Base-by-base conservation (phyloP, 2,888 invertebrate species). In the Dynastes grantii region DNA sequence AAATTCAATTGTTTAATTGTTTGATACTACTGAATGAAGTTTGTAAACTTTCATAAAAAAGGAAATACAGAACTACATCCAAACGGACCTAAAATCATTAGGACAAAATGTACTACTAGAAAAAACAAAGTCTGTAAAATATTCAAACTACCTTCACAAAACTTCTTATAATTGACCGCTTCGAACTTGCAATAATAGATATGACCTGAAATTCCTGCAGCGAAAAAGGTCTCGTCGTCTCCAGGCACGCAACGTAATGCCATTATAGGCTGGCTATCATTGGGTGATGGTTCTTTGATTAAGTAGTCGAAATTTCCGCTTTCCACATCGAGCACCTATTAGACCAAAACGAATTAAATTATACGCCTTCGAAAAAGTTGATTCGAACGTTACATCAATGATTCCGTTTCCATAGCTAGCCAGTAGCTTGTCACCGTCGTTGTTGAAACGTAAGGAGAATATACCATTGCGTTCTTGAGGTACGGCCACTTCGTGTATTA, bases 381-480 rank as follows among this genome's bases (percentile, higher is more conserved):
- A 5, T 3, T 53, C 3, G 5, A 51, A 49, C 32, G 13, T 63
- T 85, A 91, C 92, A 90, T 92, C 91, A 83, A 92, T 89, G 71
- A 89, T 84, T n/a, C 92, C 92, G 63, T 89, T 87, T 16, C 91
- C 90, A 84, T 90, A 90, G 5, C 90, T 89, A n/a, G 89, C 87
- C 22, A 90, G 88, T 76, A 92, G 81, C 58, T 82, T 79, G n/a
- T 88, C 85, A 3, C 91, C 91, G 76, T 89, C 87, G 0, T 88
- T 87, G 16, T 90, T 87, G 83, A 88, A 92, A 55, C 87, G 84
- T 82, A 90, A 87, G 70, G 83, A 82, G 76, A 86, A 87, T 13
- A 88, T 81, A n/a, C 89, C 88, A 79, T 85, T 83, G 53, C 84
- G 84, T n/a, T 78, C 85, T 58, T 85, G 84, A 32, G 87, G 84